A percentile compares a stretch with the other conserved stretches of the same genome.
These are phyloP conservation scores for Dyspetes luteomarginatus DNA, from an alignment of 2,888 invertebrate species.

Conservation along the genomic window DNA sequence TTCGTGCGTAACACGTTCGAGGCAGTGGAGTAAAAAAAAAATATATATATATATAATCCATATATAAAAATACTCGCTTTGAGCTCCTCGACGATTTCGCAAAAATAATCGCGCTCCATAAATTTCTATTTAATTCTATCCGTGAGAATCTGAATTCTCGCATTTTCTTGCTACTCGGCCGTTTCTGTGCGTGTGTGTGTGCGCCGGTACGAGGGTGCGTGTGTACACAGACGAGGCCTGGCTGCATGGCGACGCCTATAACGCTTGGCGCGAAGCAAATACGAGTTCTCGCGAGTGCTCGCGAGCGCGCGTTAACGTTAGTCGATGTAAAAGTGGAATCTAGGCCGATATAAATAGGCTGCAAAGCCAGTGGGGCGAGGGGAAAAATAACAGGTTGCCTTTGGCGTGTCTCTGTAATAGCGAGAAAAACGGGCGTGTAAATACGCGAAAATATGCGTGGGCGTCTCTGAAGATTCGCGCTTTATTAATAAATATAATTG, in stretches of 20 bases:
- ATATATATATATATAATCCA: slow-evolving; percentile 5
- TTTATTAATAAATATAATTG: too few relatives aligned
- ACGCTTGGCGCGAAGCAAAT: slow-evolving; percentile 53
- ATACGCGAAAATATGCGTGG: slow-evolving; percentile 65
- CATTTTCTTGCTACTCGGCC: slow-evolving; percentile 71
- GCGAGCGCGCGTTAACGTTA: slow-evolving; percentile 62
- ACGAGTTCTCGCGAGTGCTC: slow-evolving; percentile 57
- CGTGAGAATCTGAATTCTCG: slow-evolving; percentile 78
- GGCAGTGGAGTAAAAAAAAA: not conserved
- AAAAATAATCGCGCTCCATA: slow-evolving; percentile 74
- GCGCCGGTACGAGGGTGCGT: not conserved
- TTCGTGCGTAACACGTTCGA: too few relatives aligned
- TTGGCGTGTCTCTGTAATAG: slow-evolving; percentile 67
- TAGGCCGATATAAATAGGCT: slow-evolving; percentile 83
- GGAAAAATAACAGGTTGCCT: slow-evolving; percentile 82
- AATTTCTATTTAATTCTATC: slow-evolving; percentile 75
- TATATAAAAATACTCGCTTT: not conserved
- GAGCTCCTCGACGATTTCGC: slow-evolving; percentile 70
- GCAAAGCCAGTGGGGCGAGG: slow-evolving; percentile 57
- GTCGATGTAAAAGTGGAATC: slow-evolving; percentile 82
- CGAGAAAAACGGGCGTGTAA: slow-evolving; percentile 62
- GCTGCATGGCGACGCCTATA: too few relatives aligned
- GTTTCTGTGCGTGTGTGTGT: slow-evolving; percentile 61
- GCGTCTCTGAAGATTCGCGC: slow-evolving; percentile 36
- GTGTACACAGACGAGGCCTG: slow-evolving; percentile 4